A percentile compares a stretch with the other conserved stretches of the same genome.
These are phyloP conservation scores for Dione vanillae DNA, from an alignment of 2,888 invertebrate species.

Conservation along the genomic window DNA sequence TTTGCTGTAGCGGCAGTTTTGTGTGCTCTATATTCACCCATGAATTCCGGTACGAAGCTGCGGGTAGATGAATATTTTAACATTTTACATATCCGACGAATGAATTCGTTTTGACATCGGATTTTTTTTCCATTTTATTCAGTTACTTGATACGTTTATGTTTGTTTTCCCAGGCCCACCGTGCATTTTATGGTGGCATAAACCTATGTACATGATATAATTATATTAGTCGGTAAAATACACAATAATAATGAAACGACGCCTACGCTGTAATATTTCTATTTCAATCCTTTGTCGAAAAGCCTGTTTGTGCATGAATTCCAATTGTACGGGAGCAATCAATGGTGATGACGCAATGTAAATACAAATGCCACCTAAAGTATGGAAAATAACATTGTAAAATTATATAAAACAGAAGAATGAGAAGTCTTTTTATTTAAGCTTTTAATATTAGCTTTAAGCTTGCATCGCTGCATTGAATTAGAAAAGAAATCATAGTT, in stretches of 20 bases:
- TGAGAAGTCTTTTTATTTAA: constrained; percentile 17
- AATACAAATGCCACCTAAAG: constrained; percentile 40
- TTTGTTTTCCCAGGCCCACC: constrained; percentile 56
- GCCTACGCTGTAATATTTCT: constrained; percentile 66
- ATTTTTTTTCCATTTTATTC: constrained; percentile 73
- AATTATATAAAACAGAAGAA: constrained; percentile 15
- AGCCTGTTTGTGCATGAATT: constrained; percentile 67
- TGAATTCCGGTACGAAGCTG: constrained; percentile 75
- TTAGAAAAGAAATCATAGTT: constrained; percentile 36
- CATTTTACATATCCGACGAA: constrained; percentile 81
- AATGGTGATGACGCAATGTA: constrained; percentile 67
- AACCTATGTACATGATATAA: background rate
- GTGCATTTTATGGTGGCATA: constrained; percentile 37
- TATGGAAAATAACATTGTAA: constrained; percentile 27
- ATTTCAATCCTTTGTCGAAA: constrained; percentile 71
- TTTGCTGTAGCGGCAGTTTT: constrained; percentile 72
- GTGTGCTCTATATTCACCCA: constrained; percentile 70
- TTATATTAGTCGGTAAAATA: constrained; percentile 36
- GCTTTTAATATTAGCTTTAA: constrained; percentile 25
- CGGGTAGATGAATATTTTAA: constrained; percentile 81
- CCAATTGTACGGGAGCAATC: constrained; percentile 71
- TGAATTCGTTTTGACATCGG: constrained; percentile 72
- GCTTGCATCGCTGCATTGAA: constrained; percentile 32
- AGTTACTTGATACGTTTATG: constrained; percentile 75
- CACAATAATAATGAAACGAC: constrained; percentile 67